These are phyloP conservation scores for Subacronicta megacephala DNA, from an alignment of 2,888 invertebrate species.

Conservation along the genomic window DNA sequence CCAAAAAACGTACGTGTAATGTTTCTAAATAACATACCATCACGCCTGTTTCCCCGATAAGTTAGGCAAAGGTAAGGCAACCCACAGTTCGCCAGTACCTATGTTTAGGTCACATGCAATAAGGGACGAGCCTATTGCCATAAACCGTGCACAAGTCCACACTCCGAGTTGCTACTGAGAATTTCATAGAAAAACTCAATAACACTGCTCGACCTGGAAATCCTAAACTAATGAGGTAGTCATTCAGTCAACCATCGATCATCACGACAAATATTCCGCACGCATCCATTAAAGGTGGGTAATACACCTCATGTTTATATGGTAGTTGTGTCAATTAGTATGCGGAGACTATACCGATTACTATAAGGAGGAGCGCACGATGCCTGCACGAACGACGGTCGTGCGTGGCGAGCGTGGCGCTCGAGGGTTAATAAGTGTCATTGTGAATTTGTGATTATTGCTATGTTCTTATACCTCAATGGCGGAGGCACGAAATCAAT, in stretches of 20 bases:
- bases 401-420: constrained; percentile 25
- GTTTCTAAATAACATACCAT: too few species aligned
- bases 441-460: constrained; percentile 12
- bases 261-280: constrained; percentile 38
- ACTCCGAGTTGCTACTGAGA: too few species aligned
- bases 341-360: constrained; percentile 40
- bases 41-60: too few species aligned
- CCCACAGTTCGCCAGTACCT: too few species aligned
- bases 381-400: constrained; percentile 42
- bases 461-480: neutral
- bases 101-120: too few species aligned
- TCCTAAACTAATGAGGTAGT: constrained; percentile 34
- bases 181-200: too few species aligned
- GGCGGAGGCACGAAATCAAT: neutral
- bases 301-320: constrained; percentile 45
- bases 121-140: too few species aligned
- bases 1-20: too few species aligned
- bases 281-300: constrained; percentile 38
- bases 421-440: constrained; percentile 36
- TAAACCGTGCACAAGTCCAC: too few species aligned
- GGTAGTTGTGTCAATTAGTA: constrained; percentile 46
- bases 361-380: constrained; percentile 29
- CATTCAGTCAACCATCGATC: constrained; percentile 30
- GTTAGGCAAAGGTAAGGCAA: too few species aligned
- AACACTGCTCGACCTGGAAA: too few species aligned